Conservation (phyloP, 2,113 vertebrate genomes). For the Bufo bufo region DNA sequence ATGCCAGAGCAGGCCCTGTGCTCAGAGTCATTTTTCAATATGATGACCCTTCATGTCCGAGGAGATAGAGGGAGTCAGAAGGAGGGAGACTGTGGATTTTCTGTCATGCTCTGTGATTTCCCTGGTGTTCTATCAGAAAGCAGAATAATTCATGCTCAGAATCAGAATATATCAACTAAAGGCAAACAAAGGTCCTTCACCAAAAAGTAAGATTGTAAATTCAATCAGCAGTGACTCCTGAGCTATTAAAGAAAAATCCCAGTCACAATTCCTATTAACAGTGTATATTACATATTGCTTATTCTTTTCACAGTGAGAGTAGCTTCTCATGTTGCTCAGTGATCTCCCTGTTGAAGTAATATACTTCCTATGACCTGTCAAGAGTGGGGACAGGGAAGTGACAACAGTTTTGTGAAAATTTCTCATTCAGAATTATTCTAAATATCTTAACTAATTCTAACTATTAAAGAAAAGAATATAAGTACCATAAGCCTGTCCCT, state of each 20-base stretch:
- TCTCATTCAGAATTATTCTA: too few relatives aligned
- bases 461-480: too few relatives aligned
- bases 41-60: conserved; percentile 1
- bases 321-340: not conserved
- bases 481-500: too few relatives aligned
- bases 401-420: too few relatives aligned
- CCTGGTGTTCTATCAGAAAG: not conserved
- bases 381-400: too few relatives aligned
- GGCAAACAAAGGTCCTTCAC: not conserved
- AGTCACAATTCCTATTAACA: not conserved
- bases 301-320: not conserved
- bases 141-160: not conserved
- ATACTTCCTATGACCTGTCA: too few relatives aligned
- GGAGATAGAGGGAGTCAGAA: not conserved
- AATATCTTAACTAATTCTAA: too few relatives aligned
- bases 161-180: not conserved
- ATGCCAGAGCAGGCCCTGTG: not conserved
- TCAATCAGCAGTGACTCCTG: not conserved
- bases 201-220: not conserved
- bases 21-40: conserved; percentile 5
- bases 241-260: not conserved
- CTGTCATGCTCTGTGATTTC: conserved; percentile 7
- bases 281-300: not conserved
- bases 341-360: too few relatives aligned
- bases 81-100: not conserved